phyloP scores from a whole-genome alignment of 2,888 invertebrate species.

The Latrodectus hesperus region DNA sequence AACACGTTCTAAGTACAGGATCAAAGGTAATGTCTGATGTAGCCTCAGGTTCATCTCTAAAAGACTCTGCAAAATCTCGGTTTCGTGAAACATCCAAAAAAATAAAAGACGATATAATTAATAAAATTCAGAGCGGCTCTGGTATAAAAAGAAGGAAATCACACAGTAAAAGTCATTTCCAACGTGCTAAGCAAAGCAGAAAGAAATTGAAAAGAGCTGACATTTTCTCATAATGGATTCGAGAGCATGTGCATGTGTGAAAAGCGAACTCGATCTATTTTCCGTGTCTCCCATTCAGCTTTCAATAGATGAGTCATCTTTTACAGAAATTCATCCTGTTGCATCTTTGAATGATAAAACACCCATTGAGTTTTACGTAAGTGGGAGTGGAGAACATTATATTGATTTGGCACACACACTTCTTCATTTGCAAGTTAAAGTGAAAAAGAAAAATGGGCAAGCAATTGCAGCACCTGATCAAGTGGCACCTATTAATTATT shows the following conservation, averaged over 20 bases:
- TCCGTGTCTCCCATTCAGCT: not conserved
- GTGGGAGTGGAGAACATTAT: too few species aligned
- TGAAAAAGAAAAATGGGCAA: slow-evolving; percentile 16
- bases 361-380: too few species aligned
- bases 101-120: slow-evolving; percentile 31
- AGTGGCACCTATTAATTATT: slow-evolving; percentile 18
- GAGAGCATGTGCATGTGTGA: too few species aligned
- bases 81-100: slow-evolving; percentile 12
- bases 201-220: too few species aligned
- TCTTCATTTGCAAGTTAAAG: slow-evolving; percentile 8
- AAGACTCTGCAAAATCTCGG: slow-evolving; percentile 7
- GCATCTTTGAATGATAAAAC: too few species aligned
- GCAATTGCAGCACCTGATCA: too few species aligned
- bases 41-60: slow-evolving; percentile 4
- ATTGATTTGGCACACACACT: slow-evolving; percentile 10
- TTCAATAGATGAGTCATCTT: slow-evolving; percentile 3
- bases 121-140: slow-evolving; percentile 15
- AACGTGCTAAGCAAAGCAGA: not conserved
- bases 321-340: slow-evolving; percentile 25
- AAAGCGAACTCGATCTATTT: slow-evolving; percentile 34
- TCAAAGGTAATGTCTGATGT: slow-evolving; percentile 28
- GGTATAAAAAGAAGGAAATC: slow-evolving; percentile 36
- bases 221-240: too few species aligned
- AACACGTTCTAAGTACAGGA: slow-evolving; percentile 12
- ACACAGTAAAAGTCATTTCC: too few species aligned